A percentile compares a stretch with the other conserved stretches of the same genome.
Evolutionary conservation across 2,888 invertebrate genomes (phyloP).

Genomic region (Allolobophora icterica): DNA sequence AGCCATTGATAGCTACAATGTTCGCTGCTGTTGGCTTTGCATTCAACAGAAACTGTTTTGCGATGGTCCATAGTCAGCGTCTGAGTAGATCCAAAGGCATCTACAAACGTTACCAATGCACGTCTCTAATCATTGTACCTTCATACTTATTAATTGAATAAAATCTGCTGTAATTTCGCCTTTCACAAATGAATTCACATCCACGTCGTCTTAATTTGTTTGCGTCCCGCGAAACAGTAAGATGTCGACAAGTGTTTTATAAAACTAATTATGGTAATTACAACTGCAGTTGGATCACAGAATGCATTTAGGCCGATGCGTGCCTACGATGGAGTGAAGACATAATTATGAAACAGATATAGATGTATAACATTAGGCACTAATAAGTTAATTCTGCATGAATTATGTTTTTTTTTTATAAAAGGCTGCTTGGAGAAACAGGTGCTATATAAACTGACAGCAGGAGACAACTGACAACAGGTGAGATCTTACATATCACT

Average conservation of each 20-base stretch:
- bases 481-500: background rate
- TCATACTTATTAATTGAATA: background rate
- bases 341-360: background rate
- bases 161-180: background rate
- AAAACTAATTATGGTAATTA: background rate
- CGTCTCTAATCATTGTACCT: background rate
- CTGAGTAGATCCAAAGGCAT: background rate
- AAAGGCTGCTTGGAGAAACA: background rate
- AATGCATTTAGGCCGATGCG: too few relatives aligned
- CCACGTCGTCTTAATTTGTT: background rate
- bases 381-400: background rate
- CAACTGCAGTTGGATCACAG: background rate
- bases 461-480: background rate
- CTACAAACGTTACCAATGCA: background rate
- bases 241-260: background rate
- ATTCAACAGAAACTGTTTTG: background rate
- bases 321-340: background rate
- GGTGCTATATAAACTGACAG: background rate
- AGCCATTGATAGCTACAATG: background rate
- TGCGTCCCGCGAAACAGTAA: background rate
- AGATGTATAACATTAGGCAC: background rate
- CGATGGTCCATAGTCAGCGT: background rate
- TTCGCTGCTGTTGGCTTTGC: slow-evolving; percentile 5
- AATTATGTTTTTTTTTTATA: background rate
- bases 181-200: background rate